Conservation (phyloP, 2,888 invertebrate species). For the Ornithoptera alexandrae region DNA sequence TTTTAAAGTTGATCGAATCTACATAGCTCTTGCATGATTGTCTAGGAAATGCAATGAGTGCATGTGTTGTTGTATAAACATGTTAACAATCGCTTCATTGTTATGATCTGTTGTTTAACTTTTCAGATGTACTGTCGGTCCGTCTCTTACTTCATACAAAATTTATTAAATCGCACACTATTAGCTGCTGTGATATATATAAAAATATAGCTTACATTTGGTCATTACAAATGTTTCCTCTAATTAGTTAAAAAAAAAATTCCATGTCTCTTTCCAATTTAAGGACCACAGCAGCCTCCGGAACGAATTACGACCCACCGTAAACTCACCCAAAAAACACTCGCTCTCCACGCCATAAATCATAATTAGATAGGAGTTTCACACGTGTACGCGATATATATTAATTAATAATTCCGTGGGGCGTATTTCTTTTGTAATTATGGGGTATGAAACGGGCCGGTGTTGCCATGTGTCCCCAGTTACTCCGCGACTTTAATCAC, state of each 20-base stretch:
- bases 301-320: slow-evolving; percentile 23
- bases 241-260: slow-evolving; percentile 14
- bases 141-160: too few species aligned
- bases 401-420: slow-evolving; percentile 40
- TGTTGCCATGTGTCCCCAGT: slow-evolving; percentile 46
- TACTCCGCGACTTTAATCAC: slow-evolving; percentile 41
- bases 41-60: too few species aligned
- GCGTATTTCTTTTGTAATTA: slow-evolving; percentile 47
- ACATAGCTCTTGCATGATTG: too few species aligned
- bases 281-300: slow-evolving; percentile 15
- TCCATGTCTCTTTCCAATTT: slow-evolving; percentile 11
- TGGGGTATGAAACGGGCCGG: slow-evolving; percentile 33
- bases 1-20: too few species aligned
- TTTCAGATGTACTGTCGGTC: too few species aligned
- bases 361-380: slow-evolving; percentile 39
- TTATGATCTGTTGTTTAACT: too few species aligned
- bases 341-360: slow-evolving; percentile 34
- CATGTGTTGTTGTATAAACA: too few species aligned
- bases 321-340: slow-evolving; percentile 19
- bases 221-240: too few species aligned
- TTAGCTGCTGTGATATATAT: too few species aligned
- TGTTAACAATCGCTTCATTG: too few species aligned
- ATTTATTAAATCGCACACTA: too few species aligned
- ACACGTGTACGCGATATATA: slow-evolving; percentile 43
- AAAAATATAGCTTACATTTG: too few species aligned